These are phyloP conservation scores for Macroteleia sp. DNA, from an alignment of 2,888 invertebrate species.

Conservation along the genomic window DNA sequence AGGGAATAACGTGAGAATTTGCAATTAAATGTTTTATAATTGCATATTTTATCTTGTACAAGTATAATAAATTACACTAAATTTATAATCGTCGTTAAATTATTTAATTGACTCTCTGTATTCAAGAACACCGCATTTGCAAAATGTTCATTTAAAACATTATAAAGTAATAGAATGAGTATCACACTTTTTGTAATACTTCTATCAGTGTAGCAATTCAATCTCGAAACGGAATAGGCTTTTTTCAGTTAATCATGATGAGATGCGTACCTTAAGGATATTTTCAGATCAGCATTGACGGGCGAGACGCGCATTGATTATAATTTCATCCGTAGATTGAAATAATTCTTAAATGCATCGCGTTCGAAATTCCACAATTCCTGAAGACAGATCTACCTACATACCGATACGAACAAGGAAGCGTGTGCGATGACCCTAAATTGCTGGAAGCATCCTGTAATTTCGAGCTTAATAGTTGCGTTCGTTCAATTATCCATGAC, in stretches of 20 bases:
- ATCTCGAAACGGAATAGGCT: too few species aligned
- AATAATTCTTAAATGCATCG: constrained; percentile 43
- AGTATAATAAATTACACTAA: too few species aligned
- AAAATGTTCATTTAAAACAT: too few species aligned
- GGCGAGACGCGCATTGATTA: constrained; percentile 38
- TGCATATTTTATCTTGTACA: too few species aligned
- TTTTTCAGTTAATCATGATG: too few species aligned
- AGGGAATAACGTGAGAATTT: too few species aligned
- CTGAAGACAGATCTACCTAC: constrained; percentile 36
- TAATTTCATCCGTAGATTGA: constrained; percentile 66
- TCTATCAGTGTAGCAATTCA: constrained; percentile 9
- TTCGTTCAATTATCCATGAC: constrained; percentile 70
- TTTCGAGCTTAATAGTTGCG: constrained; percentile 71
- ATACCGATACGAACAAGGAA: constrained; percentile 57
- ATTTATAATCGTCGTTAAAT: too few species aligned
- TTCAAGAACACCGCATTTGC: too few species aligned
- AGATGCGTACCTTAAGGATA: constrained; percentile 21
- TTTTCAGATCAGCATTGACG: constrained; percentile 29
- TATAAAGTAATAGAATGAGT: too few species aligned
- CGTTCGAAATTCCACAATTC: constrained; percentile 57
- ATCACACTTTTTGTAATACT: constrained; percentile 6
- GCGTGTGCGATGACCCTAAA: constrained; percentile 68
- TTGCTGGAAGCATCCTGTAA: constrained; percentile 75
- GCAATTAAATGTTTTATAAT: too few species aligned
- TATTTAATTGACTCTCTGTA: too few species aligned